These are phyloP conservation scores for Lepidocyrtinus sp. DNA, from an alignment of 2,888 invertebrate species.

Conservation along the genomic window DNA sequence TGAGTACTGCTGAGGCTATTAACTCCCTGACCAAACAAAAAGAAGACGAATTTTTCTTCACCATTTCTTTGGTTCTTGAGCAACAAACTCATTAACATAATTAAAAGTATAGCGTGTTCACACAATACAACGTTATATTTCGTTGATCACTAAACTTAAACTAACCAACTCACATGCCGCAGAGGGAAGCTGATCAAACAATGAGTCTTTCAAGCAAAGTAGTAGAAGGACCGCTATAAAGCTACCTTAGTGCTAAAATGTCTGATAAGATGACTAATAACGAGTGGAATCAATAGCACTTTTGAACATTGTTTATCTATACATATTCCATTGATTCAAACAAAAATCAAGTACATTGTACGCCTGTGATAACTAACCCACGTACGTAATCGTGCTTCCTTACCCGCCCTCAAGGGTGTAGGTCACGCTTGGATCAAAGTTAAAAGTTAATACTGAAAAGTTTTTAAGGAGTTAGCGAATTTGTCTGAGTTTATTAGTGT, in stretches of 20 bases:
- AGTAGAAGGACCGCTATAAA: conserved; percentile 4
- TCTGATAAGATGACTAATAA: conserved; percentile 5
- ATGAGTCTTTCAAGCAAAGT: not conserved
- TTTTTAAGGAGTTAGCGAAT: too few relatives aligned
- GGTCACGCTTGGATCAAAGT: not conserved
- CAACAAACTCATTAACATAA: conserved; percentile 8
- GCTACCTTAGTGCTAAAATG: not conserved
- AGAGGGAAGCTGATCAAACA: not conserved
- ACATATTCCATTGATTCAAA: too few relatives aligned
- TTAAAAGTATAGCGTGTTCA: not conserved
- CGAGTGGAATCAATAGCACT: too few relatives aligned
- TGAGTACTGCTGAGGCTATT: not conserved
- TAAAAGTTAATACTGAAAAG: too few relatives aligned
- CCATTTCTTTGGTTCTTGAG: not conserved
- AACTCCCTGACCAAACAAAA: not conserved
- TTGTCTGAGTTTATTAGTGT: too few relatives aligned
- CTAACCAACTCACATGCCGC: not conserved
- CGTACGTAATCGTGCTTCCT: conserved; percentile 1
- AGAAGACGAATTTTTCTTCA: conserved; percentile 4
- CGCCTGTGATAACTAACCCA: not conserved
- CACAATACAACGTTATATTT: not conserved
- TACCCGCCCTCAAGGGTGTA: conserved; percentile 3
- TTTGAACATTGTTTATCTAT: too few relatives aligned
- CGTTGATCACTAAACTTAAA: not conserved
- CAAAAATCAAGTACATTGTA: not conserved